Base-by-base conservation (phyloP, 2,888 invertebrate species). In the Crepidodera aurea region DNA sequence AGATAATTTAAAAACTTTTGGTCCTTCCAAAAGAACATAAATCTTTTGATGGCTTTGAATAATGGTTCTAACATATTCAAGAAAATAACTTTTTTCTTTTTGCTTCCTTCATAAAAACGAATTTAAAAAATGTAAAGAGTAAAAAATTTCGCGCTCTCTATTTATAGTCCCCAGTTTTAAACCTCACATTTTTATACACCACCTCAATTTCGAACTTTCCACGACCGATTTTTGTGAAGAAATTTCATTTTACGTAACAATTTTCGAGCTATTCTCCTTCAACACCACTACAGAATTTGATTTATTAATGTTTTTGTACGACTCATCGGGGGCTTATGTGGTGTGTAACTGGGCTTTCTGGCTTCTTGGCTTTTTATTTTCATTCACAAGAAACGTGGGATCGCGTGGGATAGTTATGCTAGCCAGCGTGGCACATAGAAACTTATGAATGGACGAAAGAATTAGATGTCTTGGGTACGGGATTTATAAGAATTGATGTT, bases 301-400 rank as follows among this genome's bases (percentile, higher is more conserved):
- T 65, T 65, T 65, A 65, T 65, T 56, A 65, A 62, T 46, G 60
- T 56, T 60, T 60, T 65, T 65, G 65, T 65, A 44, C 46, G 48
- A 22, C 22, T 10, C 44, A 48, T 32, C n/a, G 62, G 54, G 64
- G 60, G 66, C 71, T 70, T 71, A 68, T 75, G 75, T 62, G 74
- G 75, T 72, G 71, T 75, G 75, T 75, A 72, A 51, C 64, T 73
- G 72, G 73, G 69, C 69, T 71, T 62, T 62, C 65, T 66, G 64
- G 69, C 67, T 67, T 70, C 68, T 67, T 60, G 58, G 12, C 29
- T 46, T 27, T 25, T 27, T 46, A 22, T 22, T 60, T 69, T 68
- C 70, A 69, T 71, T 72, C 66, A 71, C 51, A 53, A 67, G 65
- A 65, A 69, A 58, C 71, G 72, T 71, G 72, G 70, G 73, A 44